Evolutionary conservation across 2,797 vertebrate genomes (phyloP).

Genomic region (Danio aesculapii): DNA sequence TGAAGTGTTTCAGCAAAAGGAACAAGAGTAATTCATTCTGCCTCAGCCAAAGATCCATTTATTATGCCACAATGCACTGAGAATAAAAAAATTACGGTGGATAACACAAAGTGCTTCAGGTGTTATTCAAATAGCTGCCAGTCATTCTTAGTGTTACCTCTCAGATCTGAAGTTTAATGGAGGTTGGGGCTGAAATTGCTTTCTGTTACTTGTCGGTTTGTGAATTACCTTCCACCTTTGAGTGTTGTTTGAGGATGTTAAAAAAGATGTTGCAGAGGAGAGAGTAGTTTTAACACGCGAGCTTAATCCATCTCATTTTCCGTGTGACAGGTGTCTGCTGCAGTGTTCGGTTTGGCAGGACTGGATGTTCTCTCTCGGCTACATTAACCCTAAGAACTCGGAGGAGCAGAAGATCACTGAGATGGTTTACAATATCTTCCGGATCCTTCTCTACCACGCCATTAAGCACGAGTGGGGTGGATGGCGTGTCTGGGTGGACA

Average conservation of each 20-base stretch:
- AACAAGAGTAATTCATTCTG: not conserved
- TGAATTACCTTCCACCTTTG: conserved; percentile 35
- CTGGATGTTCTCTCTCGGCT: conserved; percentile 98
- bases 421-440: conserved; percentile 99
- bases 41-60: conserved; percentile 33
- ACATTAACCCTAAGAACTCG: conserved; percentile 94
- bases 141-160: conserved; percentile 28
- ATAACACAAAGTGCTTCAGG: conserved; percentile 21
- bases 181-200: conserved; percentile 22
- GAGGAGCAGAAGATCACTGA: conserved; percentile 98
- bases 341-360: conserved; percentile 99
- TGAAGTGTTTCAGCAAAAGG: conserved; percentile 3
- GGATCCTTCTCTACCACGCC: conserved; percentile 97
- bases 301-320: conserved; percentile 25
- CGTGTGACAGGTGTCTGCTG: conserved; percentile 86
- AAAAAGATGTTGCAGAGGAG: conserved; percentile 30
- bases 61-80: conserved; percentile 30
- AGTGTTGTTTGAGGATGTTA: conserved; percentile 32
- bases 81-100: not conserved
- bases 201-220: conserved; percentile 31
- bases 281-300: not conserved
- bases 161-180: conserved; percentile 25
- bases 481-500: conserved; percentile 99
- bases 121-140: conserved; percentile 38
- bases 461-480: conserved; percentile 99